Evolutionary conservation across 2,888 invertebrate species (phyloP), one percentile per base, ranked within the genome.

Genomic region (Cartodere bifasciata): DNA sequence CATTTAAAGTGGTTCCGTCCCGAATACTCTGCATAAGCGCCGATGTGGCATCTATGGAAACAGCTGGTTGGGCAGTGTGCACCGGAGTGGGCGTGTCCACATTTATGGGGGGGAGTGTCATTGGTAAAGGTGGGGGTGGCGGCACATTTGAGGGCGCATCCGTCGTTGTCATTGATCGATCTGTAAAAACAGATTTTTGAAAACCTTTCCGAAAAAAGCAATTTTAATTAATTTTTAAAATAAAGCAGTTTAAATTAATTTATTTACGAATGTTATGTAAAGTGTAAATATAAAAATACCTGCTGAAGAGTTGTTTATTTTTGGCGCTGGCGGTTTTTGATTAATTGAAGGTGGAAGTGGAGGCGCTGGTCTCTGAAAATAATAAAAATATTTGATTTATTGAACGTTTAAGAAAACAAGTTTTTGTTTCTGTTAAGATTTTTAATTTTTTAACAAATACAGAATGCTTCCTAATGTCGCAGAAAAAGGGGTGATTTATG

Each of bases 1-100:
- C 86, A 69, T 74, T 82, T 27, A 91, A 65, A 9, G 68, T 64
- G 31, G 75, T 75, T 41, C 74, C 75, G 27, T 86, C 87, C 43
- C 85, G 70, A 48, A 94, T 94, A 50, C 85, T 82, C 46, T 86
- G 81, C 76, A 94, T 73, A 26, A 94, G 72, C 28, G 75, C 79
- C 31, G 75, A 68, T 33, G 75, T 66, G 3, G 69, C 52, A 57
- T 82, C 81, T 4, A 63, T 36, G 20, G 38, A 34, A 13, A 43
- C 38, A 4, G 45, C 40, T 17, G 46, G 37, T 14, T 45, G 39
- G 4, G 42, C 34, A n/a, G 38, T 23, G 17, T 37, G 22, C 2
- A 39, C 30, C 4, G 40, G 37, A 20, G 35, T 28, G 10, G 38
- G 24, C 11, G 28, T 21, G 14, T 22, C 13, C 12, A 32, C 7